Evolutionary conservation across 2,113 vertebrate species (phyloP), one percentile per base, ranked within the genome.

Genomic region (Sula dactylatra): DNA sequence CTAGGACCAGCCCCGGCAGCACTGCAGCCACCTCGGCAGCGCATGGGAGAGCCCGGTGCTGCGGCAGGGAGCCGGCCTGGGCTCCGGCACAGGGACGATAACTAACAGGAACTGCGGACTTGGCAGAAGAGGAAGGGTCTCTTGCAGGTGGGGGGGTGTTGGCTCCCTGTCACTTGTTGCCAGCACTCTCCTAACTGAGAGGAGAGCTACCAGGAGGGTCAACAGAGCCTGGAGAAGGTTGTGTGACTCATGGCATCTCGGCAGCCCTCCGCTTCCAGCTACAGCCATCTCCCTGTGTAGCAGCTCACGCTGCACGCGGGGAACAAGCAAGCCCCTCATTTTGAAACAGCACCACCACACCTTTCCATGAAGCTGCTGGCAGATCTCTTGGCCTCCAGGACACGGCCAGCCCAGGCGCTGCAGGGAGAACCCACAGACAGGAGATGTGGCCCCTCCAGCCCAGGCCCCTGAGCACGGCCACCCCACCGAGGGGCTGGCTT

Each of bases 101-200:
- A 13, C 38, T 11, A 47, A 18, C 1, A 1, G 69, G n/a, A 64
- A 32, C 25, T 8, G 49, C 44, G 4, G 18, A 10, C 25, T 3
- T 2, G 2, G 3, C 25, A 20, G 27, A 21, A 52, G 19, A 50
- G 8, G 4, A 65, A 25, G 34, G n/a, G 52, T 10, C 16, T 2
- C 24, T 11, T 18, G 14, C 5, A 13, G 32, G 10, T 13, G 26
- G 9, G 47, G n/a, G 22, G 16, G 12, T 9, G 50, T 36, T 1
- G 0, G 16, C 20, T 50, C 44, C 44, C 44, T 26, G 1, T 1
- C 40, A 3, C 3, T 62, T 18, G 2, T 17, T n/a, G 20, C 58
- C 11, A 5, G 1, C 36, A 3, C 27, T 47, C 6, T n/a, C 9
- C 70, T 52, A 45, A 15, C 3, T 6, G 38, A 20, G 59, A 38